These are phyloP conservation scores for Antennarius striatus DNA, from an alignment of 2,113 vertebrate species.

Conservation along the genomic window DNA sequence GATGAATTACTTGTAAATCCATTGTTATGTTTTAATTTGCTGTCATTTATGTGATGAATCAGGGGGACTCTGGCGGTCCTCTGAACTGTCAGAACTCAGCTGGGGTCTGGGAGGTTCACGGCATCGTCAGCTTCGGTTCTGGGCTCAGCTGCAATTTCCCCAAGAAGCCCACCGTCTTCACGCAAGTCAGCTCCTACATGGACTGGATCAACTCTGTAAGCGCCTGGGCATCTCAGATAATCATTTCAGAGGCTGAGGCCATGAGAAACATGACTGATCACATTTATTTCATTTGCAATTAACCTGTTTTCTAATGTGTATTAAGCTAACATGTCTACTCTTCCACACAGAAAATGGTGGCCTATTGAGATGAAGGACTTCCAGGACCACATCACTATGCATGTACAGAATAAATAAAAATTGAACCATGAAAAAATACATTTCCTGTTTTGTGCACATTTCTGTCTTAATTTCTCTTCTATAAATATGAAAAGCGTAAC, in stretches of 20 bases:
- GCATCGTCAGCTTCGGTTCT: conserved; percentile 91
- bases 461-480: not conserved
- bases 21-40: no score
- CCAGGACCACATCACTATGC: not conserved
- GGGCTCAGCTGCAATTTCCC: conserved; percentile 76
- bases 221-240: not conserved
- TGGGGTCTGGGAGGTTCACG: conserved; percentile 82
- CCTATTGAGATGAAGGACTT: conserved; percentile 42
- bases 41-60: conserved; percentile 21
- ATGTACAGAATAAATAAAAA: conserved; percentile 14
- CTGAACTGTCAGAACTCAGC: conserved; percentile 81
- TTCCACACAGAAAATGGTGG: conserved; percentile 69
- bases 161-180: conserved; percentile 91
- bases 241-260: not conserved
- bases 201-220: conserved; percentile 87
- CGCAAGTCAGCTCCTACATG: conserved; percentile 83
- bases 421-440: not conserved
- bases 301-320: no score
- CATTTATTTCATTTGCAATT: no score
- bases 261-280: not conserved
- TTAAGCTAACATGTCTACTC: conserved; percentile 15
- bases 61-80: conserved; percentile 93
- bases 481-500: no score
- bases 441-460: not conserved
- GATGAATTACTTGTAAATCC: no score